These are phyloP conservation scores for Enteromius thamalakanensis DNA, from an alignment of 2,797 vertebrate genomes.

Conservation along the genomic window DNA sequence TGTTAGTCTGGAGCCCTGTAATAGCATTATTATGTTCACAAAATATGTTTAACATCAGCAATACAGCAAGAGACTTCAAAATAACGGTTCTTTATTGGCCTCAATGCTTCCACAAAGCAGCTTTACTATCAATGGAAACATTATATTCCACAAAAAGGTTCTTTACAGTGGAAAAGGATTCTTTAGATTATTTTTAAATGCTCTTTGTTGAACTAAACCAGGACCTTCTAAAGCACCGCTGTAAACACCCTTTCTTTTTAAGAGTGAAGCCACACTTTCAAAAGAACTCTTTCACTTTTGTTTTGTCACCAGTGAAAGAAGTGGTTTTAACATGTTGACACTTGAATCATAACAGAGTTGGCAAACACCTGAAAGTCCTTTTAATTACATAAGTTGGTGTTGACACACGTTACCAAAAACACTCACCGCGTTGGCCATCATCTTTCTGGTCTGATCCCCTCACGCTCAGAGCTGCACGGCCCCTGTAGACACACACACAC, in stretches of 20 bases:
- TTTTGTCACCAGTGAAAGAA: background rate
- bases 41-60: background rate
- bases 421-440: slow-evolving; percentile 65
- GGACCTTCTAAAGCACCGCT: background rate
- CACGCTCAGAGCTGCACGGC: slow-evolving; percentile 18
- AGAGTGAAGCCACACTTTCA: background rate
- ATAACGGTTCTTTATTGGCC: background rate
- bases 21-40: background rate
- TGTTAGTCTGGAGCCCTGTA: background rate
- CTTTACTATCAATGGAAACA: background rate
- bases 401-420: background rate
- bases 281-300: background rate
- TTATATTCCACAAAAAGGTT: background rate
- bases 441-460: slow-evolving; percentile 31
- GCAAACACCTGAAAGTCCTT: background rate
- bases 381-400: background rate
- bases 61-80: background rate
- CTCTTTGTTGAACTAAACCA: background rate
- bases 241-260: background rate
- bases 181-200: background rate
- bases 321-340: slow-evolving; percentile 18
- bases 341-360: background rate
- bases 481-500: slow-evolving; percentile 43
- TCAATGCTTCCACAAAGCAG: background rate
- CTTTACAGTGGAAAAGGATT: background rate